Evolutionary conservation across 2,888 invertebrate species (phyloP).

Genomic region (Mystacides longicornis): DNA sequence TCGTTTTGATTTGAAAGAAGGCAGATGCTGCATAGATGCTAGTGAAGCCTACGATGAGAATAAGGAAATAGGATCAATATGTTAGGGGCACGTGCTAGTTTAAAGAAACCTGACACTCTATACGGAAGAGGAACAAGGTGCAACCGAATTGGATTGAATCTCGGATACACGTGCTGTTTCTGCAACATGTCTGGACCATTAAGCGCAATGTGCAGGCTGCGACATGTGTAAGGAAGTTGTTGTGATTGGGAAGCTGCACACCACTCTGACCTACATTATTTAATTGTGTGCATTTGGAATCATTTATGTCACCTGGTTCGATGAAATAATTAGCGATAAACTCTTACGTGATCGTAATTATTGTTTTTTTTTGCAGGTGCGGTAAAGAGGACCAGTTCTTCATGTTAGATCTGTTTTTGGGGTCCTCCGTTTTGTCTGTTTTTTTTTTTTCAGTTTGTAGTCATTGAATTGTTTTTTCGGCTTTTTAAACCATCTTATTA

Average conservation of each 20-base stretch:
- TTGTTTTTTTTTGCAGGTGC: too few relatives aligned
- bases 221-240: conserved; percentile 1
- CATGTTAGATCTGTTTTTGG: too few relatives aligned
- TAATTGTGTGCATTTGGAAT: too few relatives aligned
- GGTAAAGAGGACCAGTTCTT: too few relatives aligned
- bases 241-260: not conserved
- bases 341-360: too few relatives aligned
- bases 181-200: not conserved
- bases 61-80: not conserved
- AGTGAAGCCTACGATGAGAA: not conserved
- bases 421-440: too few relatives aligned
- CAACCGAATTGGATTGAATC: not conserved
- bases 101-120: not conserved
- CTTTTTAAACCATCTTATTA: too few relatives aligned
- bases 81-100: conserved; percentile 8
- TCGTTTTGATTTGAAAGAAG: conserved; percentile 4
- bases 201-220: not conserved
- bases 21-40: not conserved
- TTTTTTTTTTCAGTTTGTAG: too few relatives aligned
- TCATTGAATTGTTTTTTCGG: too few relatives aligned
- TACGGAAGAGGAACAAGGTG: not conserved
- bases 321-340: too few relatives aligned
- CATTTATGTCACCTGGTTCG: too few relatives aligned
- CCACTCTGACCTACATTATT: not conserved
- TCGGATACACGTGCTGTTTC: not conserved